Conservation (phyloP, 1,140 invertebrate genomes). For the Paraescarpia echinospica region DNA sequence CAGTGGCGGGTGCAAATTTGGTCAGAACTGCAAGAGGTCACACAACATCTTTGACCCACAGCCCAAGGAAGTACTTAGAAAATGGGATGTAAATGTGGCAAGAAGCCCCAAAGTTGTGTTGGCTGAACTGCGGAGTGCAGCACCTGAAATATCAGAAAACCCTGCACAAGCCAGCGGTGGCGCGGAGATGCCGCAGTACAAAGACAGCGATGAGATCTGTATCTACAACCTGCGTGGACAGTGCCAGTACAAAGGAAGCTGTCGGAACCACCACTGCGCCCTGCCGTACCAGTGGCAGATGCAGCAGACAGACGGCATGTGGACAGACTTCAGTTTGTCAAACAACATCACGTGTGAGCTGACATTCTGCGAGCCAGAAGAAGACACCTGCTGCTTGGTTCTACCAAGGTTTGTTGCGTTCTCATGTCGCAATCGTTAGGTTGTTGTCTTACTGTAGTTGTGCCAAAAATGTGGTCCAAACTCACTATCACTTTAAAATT, state of each 20-base stretch:
- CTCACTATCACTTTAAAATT: no score
- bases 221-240: conserved; percentile 1
- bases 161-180: not conserved
- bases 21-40: conserved; percentile 23
- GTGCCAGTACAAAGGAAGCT: not conserved
- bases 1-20: conserved; percentile 18
- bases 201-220: not conserved
- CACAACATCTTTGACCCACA: conserved; percentile 19
- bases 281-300: conserved; percentile 16
- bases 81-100: conserved; percentile 16
- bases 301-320: not conserved
- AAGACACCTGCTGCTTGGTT: conserved; percentile 2
- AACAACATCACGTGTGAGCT: conserved; percentile 9
- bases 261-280: not conserved
- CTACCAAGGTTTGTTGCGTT: not conserved
- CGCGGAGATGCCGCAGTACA: not conserved
- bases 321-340: not conserved
- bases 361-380: not conserved
- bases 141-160: not conserved
- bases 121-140: conserved; percentile 14
- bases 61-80: conserved; percentile 8
- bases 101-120: conserved; percentile 16
- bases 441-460: not conserved
- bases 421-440: not conserved
- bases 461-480: no score